Evolutionary conservation across 1,140 invertebrate species (phyloP), one percentile per base, ranked within the genome.

Genomic region (Hycleus cichorii): DNA sequence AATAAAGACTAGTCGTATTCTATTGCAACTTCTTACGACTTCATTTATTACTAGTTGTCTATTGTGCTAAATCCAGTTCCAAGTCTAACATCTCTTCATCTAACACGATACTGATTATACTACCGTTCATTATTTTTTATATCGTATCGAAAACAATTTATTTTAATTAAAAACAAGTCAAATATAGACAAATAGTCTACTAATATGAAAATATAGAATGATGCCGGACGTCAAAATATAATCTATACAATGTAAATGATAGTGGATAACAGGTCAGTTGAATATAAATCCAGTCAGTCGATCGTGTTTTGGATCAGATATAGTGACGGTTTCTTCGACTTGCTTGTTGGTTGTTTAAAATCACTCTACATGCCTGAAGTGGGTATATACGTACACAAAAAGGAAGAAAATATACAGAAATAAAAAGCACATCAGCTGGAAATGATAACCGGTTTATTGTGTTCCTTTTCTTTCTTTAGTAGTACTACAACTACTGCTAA

Each of bases 361-460:
- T 64, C 65, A 67, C 62, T 69, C 63, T 62, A 63, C 64, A 64
- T 65, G 65, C 61, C 59, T 62, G 64, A 46, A 64, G 59, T 69
- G 60, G 63, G 59, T 68, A 66, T 66, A 66, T 65, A 62, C 63
- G 57, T 64, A 64, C 58, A 64, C 32, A 68, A 65, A 66, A 64
- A 66, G 55, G 46, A 46, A 59, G 49, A 62, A 55, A 60, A 64
- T 66, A 64, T 66, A 59, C 63, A 64, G 66, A 72, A 70, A 70
- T 70, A 68, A 70, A 70, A 72, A 69, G 69, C 65, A 67, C 68
- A 72, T 72, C 70, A 72, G 70, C 68, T 72, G 70, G 65, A 70
- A 72, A 64, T 63, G 59, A 66, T 62, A 72, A 72, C 70, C 70
- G 66, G 70, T 72, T 72, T 69, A 58, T 70, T 60, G 57, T 65